Evolutionary conservation across 2,797 vertebrate species (phyloP).

Genomic region (Arremon brunneinucha): DNA sequence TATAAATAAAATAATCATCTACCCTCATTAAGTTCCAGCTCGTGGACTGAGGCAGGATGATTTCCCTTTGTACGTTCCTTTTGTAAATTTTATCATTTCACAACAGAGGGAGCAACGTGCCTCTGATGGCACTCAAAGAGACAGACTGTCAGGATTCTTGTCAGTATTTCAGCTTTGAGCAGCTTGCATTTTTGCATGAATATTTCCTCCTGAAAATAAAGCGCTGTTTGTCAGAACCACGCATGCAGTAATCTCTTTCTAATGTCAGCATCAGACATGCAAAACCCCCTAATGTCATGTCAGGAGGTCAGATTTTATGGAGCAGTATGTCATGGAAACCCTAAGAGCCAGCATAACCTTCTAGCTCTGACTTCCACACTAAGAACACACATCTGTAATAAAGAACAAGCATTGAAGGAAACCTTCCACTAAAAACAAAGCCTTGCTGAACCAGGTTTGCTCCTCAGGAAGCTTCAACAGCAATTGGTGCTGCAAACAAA

Average conservation of each 20-base stretch:
- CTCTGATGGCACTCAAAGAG: conserved; percentile 47
- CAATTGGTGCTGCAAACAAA: background rate
- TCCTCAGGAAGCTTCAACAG: background rate
- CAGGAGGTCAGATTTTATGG: conserved; percentile 31
- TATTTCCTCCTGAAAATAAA: conserved; percentile 47
- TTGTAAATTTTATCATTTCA: conserved; percentile 50
- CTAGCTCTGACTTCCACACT: background rate
- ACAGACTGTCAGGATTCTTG: conserved; percentile 55
- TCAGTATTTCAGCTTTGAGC: conserved; percentile 46
- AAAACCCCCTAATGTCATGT: background rate
- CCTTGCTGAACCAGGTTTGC: background rate
- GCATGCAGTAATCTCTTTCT: background rate
- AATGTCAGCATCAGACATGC: conserved; percentile 18
- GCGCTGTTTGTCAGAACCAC: conserved; percentile 2
- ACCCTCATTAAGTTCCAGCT: conserved; percentile 42
- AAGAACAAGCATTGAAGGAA: background rate
- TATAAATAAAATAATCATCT: conserved; percentile 60
- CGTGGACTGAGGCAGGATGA: conserved; percentile 12
- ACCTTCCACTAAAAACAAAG: background rate
- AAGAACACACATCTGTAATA: background rate
- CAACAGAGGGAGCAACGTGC: conserved; percentile 21
- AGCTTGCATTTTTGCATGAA: background rate
- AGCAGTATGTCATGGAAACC: background rate
- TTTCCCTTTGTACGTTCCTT: conserved; percentile 53
- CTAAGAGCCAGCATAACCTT: background rate